Conservation (phyloP, 2,113 vertebrate genomes). For the Girardinichthys multiradiatus region DNA sequence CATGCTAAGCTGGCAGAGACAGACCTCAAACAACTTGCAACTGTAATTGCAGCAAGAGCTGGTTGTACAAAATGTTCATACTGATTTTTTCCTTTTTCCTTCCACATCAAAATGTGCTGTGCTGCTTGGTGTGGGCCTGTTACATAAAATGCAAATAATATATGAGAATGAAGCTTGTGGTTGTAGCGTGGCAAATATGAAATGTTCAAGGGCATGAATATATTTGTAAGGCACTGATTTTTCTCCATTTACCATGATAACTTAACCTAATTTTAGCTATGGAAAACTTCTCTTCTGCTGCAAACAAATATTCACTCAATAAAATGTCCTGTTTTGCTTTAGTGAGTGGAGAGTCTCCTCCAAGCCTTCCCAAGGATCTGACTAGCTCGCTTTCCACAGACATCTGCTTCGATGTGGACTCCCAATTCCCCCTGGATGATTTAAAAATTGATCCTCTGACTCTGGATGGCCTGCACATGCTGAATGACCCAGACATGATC, state of each 20-base stretch:
- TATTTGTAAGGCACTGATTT: not conserved
- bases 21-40: too few relatives aligned
- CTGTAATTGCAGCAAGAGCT: too few relatives aligned
- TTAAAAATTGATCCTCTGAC: conserved; percentile 98
- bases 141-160: too few relatives aligned
- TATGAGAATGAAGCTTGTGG: too few relatives aligned
- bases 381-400: conserved; percentile 89
- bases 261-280: not conserved
- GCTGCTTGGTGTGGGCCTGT: too few relatives aligned
- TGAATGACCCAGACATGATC: conserved; percentile 97
- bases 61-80: too few relatives aligned
- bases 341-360: conserved; percentile 97
- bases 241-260: not conserved
- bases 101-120: too few relatives aligned
- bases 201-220: too few relatives aligned
- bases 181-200: too few relatives aligned
- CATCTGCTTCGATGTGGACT: conserved; percentile 92
- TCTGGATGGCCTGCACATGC: conserved; percentile 97
- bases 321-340: conserved; percentile 5
- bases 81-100: too few relatives aligned
- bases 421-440: conserved; percentile 95
- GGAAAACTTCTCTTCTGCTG: too few relatives aligned
- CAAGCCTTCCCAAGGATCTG: conserved; percentile 94
- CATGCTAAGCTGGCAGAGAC: too few relatives aligned
- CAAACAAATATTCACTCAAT: not conserved